A percentile compares a stretch with the other conserved stretches of the same genome.
These are phyloP conservation scores for Mythimna albipuncta DNA, from an alignment of 2,888 invertebrate species.

Conservation along the genomic window DNA sequence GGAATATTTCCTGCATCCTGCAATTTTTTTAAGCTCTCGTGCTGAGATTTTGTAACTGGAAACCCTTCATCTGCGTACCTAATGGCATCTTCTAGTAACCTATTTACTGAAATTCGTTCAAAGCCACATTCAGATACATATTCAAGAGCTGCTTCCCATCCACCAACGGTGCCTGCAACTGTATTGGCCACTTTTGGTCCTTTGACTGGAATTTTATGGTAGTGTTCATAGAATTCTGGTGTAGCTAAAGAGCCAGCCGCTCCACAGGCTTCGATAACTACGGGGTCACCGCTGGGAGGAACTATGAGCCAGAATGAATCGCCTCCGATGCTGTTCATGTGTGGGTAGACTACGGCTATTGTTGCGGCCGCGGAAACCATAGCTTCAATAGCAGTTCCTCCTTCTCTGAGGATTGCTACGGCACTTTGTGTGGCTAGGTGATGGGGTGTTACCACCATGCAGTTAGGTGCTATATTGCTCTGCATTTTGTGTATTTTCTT, in stretches of 20 bases:
- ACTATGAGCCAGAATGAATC: constrained; percentile 86
- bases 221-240: constrained; percentile 74
- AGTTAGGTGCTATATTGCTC: constrained; percentile 76
- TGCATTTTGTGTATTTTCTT: constrained; percentile 63
- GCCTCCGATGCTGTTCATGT: constrained; percentile 86
- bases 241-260: constrained; percentile 81
- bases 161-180: constrained; percentile 84
- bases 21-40: constrained; percentile 48
- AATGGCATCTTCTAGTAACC: constrained; percentile 81
- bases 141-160: constrained; percentile 85
- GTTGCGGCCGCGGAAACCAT: constrained; percentile 86
- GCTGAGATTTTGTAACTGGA: constrained; percentile 75
- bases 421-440: constrained; percentile 86
- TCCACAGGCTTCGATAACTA: constrained; percentile 85
- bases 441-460: constrained; percentile 87
- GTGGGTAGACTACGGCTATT: constrained; percentile 84
- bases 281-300: constrained; percentile 81
- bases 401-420: constrained; percentile 78
- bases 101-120: constrained; percentile 73
- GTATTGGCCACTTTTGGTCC: constrained; percentile 83
- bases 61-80: constrained; percentile 83
- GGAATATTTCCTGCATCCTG: constrained; percentile 49
- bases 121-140: constrained; percentile 83
- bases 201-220: constrained; percentile 74
- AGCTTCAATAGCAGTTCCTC: constrained; percentile 87